phyloP scores from a whole-genome alignment of 1,140 invertebrate genomes.

The Homarus americanus region DNA sequence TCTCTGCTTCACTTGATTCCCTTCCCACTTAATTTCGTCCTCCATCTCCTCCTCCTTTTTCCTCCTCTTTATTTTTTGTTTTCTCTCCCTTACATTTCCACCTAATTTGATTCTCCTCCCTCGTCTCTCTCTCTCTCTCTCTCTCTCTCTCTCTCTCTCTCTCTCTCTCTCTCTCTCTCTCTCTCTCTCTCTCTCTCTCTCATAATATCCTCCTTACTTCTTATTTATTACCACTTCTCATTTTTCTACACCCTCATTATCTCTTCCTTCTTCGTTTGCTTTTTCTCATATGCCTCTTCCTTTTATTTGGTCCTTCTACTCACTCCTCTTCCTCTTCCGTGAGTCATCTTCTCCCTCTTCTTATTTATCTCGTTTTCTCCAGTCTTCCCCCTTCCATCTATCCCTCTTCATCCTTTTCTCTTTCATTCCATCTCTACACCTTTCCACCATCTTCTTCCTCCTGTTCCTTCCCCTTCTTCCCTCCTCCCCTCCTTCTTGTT shows the following conservation, averaged over 20 bases:
- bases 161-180: background rate
- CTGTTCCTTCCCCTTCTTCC: no score
- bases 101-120: background rate
- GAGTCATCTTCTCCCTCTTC: background rate
- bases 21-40: background rate
- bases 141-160: background rate
- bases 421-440: background rate
- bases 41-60: background rate
- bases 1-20: background rate
- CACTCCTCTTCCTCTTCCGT: no score
- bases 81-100: background rate
- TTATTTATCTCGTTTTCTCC: background rate
- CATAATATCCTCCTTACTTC: background rate
- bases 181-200: background rate
- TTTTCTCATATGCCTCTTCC: no score
- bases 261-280: background rate
- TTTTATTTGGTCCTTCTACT: no score
- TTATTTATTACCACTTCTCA: background rate
- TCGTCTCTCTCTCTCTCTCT: conserved; percentile 20
- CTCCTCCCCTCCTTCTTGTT: no score
- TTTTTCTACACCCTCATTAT: background rate
- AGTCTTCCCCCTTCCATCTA: background rate
- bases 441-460: no score
- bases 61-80: background rate
- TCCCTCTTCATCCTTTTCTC: background rate